Base-by-base conservation (phyloP, 2,888 invertebrate genomes). In the Cosmia trapezina region DNA sequence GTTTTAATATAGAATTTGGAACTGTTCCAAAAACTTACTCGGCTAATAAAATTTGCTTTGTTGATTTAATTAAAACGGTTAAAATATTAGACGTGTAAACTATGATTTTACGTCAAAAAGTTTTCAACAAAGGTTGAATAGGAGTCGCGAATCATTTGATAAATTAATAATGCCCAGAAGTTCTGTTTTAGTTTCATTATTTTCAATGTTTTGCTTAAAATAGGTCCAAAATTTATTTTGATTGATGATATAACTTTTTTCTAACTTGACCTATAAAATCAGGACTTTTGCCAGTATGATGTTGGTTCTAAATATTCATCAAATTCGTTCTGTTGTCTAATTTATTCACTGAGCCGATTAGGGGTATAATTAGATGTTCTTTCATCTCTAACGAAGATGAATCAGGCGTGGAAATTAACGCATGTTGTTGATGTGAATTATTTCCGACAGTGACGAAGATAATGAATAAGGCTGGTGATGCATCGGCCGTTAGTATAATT, bases 1-100 rank as follows among this genome's bases (percentile, higher is more conserved):
- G 73, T 78, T 84, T 81, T 80, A 77, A 84, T 73, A 83, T 83
- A 73, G 73, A 77, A 71, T 72, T 73, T 85, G 86, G 86, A 73
- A 61, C 57, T n/a, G 62, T 60, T 79, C 85, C 85, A 85, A 75
- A 79, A 76, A 76, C 79, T 79, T 80, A 77, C 79, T 69, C 49
- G 49, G 45, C 56, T 76, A 78, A 79, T 81, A 83, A 28, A 28
- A 75, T 77, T 80, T 80, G 76, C 70, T 76, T 81, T 78, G 80
- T 82, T 84, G 78, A 80, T 85, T 85, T 80, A 84, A 83, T 85
- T 83, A 82, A 78, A 80, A 79, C 70, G 62, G 70, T 76, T 66
- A 84, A 83, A 76, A 83, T 70, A 83, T 74, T 76, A 76, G 70
- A 62, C 63, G 63, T 74, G 57, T 70, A 71, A 77, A 75, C 76